Evolutionary conservation across 2,113 vertebrate species (phyloP), one percentile per base, ranked within the genome.

Genomic region (Empidonax traillii): DNA sequence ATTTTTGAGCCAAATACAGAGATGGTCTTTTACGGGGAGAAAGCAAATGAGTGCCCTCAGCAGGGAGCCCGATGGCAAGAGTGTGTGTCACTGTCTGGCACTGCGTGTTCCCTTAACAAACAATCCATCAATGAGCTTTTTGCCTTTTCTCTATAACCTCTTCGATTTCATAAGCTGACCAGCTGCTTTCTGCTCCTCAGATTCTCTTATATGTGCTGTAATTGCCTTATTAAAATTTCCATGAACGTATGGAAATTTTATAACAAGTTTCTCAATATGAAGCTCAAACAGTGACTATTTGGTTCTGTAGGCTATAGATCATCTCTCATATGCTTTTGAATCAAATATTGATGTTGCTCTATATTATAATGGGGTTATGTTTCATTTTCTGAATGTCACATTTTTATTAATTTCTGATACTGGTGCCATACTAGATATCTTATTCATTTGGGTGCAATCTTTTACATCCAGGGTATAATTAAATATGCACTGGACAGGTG

Each of bases 321-420:
- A 94, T 47, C 53, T 93, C 91, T 85, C 62, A 69, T 81, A 89
- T 90, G 79, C 83, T 92, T 91, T 77, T 79, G 58, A 95, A 85
- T 95, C 92, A 71, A 85, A 93, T 97, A 94, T 94, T 97, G 93
- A 92, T 90, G 35, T 92, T 93, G 51, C 74, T 78, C 22, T 93
- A 23, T 95, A 93, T 92, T 76, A 72, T 84, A 95, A 61, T 15
- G 44, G 47, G 75, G 67, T 94, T 94, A 58, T 90, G 84, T 91
- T 95, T 97, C 18, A 92, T 97, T 96, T 97, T 97, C 75, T 92
- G 91, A 94, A 91, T 96, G 94, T 89, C 94, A 96, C 65, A 87
- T 89, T 97, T 97, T 95, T 96, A 96, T 94, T 98, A 93, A 95
- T 93, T 96, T 97, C 72, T 95, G 79, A 61, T 90, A 87, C 75